A percentile compares a stretch with the other conserved stretches of the same genome.
Conservation (phyloP, 2,888 invertebrate species). For the Coenonympha arcania region DNA sequence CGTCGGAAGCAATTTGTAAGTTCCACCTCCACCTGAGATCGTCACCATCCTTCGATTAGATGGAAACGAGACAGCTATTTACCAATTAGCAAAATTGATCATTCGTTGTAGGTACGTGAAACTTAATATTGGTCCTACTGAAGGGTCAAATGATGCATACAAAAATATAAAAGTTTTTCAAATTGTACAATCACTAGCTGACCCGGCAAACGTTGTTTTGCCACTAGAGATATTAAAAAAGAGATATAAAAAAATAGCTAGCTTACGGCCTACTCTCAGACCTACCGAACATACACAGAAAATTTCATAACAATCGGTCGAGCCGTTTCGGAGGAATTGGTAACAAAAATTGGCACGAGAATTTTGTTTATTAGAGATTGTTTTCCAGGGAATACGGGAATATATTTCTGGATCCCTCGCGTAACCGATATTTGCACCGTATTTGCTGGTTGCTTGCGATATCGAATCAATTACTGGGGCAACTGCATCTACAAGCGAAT, state of each 20-base stretch:
- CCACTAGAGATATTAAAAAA: no score
- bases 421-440: neutral
- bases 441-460: neutral
- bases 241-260: no score
- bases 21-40: slow-evolving; percentile 17
- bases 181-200: neutral
- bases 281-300: no score
- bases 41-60: slow-evolving; percentile 13
- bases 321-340: no score
- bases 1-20: slow-evolving; percentile 14
- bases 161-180: neutral
- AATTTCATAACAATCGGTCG: no score
- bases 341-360: no score
- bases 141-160: neutral
- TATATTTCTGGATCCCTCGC: neutral
- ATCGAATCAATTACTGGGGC: slow-evolving; percentile 7
- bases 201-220: no score
- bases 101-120: slow-evolving; percentile 8
- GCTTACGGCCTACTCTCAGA: no score
- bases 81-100: slow-evolving; percentile 16
- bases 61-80: slow-evolving; percentile 16
- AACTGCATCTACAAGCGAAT: slow-evolving; percentile 3
- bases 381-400: neutral
- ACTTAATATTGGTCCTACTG: slow-evolving; percentile 3
- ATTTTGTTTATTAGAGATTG: no score